A percentile compares a stretch with the other conserved stretches of the same genome.
These are phyloP conservation scores for Megathymus violae DNA, from an alignment of 1,140 invertebrate genomes.

Conservation along the genomic window DNA sequence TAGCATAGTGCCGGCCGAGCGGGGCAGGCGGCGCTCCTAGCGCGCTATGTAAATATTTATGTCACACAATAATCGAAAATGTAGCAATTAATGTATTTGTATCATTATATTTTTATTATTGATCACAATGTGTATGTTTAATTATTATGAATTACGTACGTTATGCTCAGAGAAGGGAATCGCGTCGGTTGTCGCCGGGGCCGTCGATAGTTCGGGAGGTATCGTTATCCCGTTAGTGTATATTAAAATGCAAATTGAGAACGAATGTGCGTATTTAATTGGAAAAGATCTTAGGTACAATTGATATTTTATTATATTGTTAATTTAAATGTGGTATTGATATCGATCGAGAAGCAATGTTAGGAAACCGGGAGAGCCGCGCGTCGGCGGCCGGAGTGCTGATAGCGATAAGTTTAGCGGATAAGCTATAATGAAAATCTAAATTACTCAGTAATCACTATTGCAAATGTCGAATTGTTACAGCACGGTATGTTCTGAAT, in stretches of 20 bases:
- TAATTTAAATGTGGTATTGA: constrained; percentile 82
- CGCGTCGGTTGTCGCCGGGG: constrained; percentile 39
- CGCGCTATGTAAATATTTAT: constrained; percentile 82
- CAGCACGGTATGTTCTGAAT: constrained; percentile 81
- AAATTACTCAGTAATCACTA: constrained; percentile 82
- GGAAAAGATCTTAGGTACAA: constrained; percentile 83
- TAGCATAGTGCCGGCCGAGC: constrained; percentile 42
- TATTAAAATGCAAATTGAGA: constrained; percentile 71
- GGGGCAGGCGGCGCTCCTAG: constrained; percentile 58
- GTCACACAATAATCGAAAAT: constrained; percentile 82
- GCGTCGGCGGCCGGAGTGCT: constrained; percentile 66
- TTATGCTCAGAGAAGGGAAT: constrained; percentile 50
- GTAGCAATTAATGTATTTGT: constrained; percentile 82
- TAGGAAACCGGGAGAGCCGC: constrained; percentile 61
- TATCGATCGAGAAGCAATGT: constrained; percentile 80
- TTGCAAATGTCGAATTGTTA: constrained; percentile 78
- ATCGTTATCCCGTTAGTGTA: constrained; percentile 54
- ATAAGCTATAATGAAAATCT: constrained; percentile 80
- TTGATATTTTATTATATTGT: constrained; percentile 83
- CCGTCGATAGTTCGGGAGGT: constrained; percentile 29
- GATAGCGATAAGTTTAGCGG: constrained; percentile 77
- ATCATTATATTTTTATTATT: constrained; percentile 84
- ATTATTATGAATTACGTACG: constrained; percentile 69
- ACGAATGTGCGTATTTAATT: constrained; percentile 77
- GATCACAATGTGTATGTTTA: constrained; percentile 81